A percentile compares a stretch with the other conserved stretches of the same genome.
Evolutionary conservation across 2,797 vertebrate species (phyloP).

Genomic region (Phrynocephalus forsythii): DNA sequence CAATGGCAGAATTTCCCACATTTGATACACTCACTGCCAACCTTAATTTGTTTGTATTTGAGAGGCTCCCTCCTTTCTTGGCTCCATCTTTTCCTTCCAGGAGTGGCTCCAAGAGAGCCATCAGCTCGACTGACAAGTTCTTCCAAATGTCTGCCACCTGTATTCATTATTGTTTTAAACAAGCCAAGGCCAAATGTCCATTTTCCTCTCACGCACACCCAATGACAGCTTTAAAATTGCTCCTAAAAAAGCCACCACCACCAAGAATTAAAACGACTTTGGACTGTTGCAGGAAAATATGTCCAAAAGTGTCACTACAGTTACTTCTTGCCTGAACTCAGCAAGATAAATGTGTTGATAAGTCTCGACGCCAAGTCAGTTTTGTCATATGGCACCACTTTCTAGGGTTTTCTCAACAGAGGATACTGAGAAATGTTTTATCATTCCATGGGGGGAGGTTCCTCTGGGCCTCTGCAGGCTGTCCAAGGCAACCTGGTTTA

Average conservation of each 20-base stretch:
- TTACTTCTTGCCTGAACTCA: background rate
- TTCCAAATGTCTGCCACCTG: slow-evolving; percentile 29
- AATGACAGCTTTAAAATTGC: slow-evolving; percentile 20
- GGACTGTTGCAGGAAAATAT: background rate
- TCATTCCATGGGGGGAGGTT: too few relatives aligned
- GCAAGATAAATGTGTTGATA: background rate
- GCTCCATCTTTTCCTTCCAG: slow-evolving; percentile 21
- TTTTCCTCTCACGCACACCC: background rate
- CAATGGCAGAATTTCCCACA: slow-evolving; percentile 50
- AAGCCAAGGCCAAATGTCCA: slow-evolving; percentile 14
- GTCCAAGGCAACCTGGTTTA: too few relatives aligned
- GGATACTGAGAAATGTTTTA: too few relatives aligned
- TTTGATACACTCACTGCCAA: slow-evolving; percentile 23
- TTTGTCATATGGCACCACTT: too few relatives aligned
- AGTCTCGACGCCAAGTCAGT: too few relatives aligned
- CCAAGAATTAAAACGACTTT: background rate
- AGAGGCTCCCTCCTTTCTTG: slow-evolving; percentile 13
- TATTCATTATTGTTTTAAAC: slow-evolving; percentile 8
- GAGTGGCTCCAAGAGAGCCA: slow-evolving; percentile 11
- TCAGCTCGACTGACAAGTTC: slow-evolving; percentile 26
- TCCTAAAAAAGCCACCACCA: background rate
- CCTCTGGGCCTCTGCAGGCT: too few relatives aligned
- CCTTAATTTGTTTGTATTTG: slow-evolving; percentile 42
- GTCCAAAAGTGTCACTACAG: background rate
- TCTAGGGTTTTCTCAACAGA: too few relatives aligned